Percentiles rank a stretch among this genome's conserved stretches.
Evolutionary conservation across 2,888 invertebrate genomes (phyloP).

Genomic region (Patella pellucida): DNA sequence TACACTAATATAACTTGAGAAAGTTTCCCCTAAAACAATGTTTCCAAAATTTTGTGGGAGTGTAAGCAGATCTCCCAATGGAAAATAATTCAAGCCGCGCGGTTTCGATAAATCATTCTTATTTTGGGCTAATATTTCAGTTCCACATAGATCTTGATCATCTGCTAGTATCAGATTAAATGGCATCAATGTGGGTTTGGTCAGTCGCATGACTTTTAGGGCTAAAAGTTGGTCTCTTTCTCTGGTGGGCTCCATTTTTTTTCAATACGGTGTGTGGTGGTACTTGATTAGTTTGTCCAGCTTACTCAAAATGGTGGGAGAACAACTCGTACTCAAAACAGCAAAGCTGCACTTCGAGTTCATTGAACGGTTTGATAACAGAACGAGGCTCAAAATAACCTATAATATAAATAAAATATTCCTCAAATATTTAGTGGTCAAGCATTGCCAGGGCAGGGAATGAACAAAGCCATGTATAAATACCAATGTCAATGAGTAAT

Average conservation of each 20-base stretch:
- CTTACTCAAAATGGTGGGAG: no score
- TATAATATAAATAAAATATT: no score
- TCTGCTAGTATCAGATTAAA: constrained; percentile 81
- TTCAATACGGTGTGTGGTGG: no score
- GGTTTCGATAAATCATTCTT: constrained; percentile 89
- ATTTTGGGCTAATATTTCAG: constrained; percentile 82
- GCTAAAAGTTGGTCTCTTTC: constrained; percentile 62
- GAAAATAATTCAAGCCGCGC: constrained; percentile 76
- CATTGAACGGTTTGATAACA: no score
- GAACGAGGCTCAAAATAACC: no score
- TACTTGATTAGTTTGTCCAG: no score
- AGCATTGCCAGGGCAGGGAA: no score
- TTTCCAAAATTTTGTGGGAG: constrained; percentile 98
- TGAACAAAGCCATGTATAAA: no score
- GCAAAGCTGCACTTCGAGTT: no score
- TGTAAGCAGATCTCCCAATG: constrained; percentile 90
- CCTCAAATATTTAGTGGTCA: no score
- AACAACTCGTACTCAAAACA: no score
- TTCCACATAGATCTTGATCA: constrained; percentile 86
- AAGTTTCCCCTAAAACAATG: constrained; percentile 97
- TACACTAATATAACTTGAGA: constrained; percentile 96
- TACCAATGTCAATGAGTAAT: no score
- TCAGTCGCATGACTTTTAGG: constrained; percentile 88
- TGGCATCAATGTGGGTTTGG: constrained; percentile 89
- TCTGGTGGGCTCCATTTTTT: constrained; percentile 53